Conservation (phyloP, 2,113 vertebrate species). For the Uria lomvia region DNA sequence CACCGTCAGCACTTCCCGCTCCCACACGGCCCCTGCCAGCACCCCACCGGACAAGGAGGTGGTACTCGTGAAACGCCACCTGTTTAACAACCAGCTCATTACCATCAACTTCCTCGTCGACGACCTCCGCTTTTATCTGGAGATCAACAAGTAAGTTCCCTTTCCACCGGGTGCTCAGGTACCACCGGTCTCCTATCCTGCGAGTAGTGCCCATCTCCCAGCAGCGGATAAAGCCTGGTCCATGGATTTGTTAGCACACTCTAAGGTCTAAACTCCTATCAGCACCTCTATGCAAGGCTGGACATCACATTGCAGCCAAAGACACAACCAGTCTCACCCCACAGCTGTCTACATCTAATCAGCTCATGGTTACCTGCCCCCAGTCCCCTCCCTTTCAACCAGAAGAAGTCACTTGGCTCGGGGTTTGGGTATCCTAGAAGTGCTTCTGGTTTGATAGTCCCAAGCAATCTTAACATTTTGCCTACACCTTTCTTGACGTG, state of each 20-base stretch:
- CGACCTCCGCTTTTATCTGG: conserved; percentile 70
- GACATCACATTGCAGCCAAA: background rate
- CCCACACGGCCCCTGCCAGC: rapidly evolving
- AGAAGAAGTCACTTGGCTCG: background rate
- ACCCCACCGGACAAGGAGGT: background rate
- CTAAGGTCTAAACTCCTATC: background rate
- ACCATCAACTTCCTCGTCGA: conserved; percentile 57
- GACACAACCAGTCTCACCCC: background rate
- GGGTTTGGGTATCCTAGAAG: background rate
- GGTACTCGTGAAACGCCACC: background rate
- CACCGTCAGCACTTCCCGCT: rapidly evolving
- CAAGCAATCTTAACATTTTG: background rate
- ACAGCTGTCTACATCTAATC: background rate
- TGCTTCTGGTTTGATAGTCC: background rate
- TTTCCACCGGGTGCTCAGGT: background rate
- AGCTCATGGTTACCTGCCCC: background rate
- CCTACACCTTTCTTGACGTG: background rate
- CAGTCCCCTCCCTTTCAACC: background rate
- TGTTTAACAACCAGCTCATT: conserved; percentile 47
- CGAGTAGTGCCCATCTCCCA: background rate
- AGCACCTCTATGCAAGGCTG: background rate
- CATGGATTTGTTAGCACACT: background rate
- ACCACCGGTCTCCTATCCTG: background rate
- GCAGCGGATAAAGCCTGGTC: background rate
- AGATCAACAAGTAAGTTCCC: conserved; percentile 70